Conservation (phyloP, 2,113 vertebrate genomes). For the Oryzias melastigma region DNA sequence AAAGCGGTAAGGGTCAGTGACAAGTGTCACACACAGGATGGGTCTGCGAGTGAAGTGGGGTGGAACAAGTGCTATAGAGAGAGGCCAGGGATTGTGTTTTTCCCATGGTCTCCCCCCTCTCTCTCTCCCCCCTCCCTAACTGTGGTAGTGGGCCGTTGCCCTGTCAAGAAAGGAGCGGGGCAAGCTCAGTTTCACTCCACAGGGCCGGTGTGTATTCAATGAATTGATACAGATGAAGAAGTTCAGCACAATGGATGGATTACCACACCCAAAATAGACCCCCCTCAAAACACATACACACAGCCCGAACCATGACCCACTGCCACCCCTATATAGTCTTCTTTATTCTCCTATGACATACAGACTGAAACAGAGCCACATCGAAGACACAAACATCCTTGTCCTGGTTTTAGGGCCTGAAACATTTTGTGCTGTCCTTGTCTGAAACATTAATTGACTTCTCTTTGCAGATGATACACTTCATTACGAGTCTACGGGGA, state of each 20-base stretch:
- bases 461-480: too few species aligned
- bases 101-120: conserved; percentile 78
- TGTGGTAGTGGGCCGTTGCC: conserved; percentile 21
- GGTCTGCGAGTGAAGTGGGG: conserved; percentile 74
- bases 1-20: conserved; percentile 75
- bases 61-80: conserved; percentile 79
- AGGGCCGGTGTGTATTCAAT: conserved; percentile 79
- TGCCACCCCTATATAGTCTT: conserved; percentile 13
- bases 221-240: conserved; percentile 84
- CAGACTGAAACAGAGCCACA: conserved; percentile 15
- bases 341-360: conserved; percentile 42
- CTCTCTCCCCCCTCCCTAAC: conserved; percentile 18
- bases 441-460: too few species aligned
- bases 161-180: conserved; percentile 73
- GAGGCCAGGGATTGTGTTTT: conserved; percentile 75
- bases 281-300: neutral
- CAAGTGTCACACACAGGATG: conserved; percentile 75
- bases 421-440: too few species aligned
- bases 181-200: conserved; percentile 83
- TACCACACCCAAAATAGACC: conserved; percentile 74
- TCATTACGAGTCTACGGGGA: too few species aligned
- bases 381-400: neutral
- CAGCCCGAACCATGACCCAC: conserved; percentile 20
- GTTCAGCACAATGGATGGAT: conserved; percentile 80
- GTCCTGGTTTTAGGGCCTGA: too few species aligned